Conservation (phyloP, 2,797 vertebrate species). For the Danio choprae region DNA sequence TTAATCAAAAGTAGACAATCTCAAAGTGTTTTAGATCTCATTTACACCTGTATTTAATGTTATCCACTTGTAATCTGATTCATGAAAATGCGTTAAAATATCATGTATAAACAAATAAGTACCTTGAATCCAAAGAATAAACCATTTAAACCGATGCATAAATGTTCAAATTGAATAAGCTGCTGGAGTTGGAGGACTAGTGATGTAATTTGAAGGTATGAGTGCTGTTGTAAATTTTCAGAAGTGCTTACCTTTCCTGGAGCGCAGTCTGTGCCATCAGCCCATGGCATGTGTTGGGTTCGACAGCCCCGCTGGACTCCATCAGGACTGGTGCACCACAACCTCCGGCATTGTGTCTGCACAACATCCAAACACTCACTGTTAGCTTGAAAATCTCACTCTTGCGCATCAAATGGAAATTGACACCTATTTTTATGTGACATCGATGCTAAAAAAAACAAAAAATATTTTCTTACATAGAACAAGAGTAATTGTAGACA, state of each 20-base stretch:
- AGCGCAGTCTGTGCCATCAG: constrained; percentile 95
- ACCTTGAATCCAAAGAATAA: too few relatives aligned
- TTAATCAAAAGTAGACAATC: too few relatives aligned
- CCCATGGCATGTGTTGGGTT: constrained; percentile 98
- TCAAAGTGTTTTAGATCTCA: too few relatives aligned
- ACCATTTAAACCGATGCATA: too few relatives aligned
- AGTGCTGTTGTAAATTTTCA: neutral
- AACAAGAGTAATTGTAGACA: too few relatives aligned
- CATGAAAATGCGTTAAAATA: too few relatives aligned
- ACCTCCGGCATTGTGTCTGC: constrained; percentile 93
- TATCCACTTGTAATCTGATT: too few relatives aligned
- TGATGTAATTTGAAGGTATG: neutral
- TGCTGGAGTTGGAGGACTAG: neutral
- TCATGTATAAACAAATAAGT: too few relatives aligned
- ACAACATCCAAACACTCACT: constrained; percentile 52
- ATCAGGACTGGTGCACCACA: constrained; percentile 95
- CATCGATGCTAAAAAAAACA: too few relatives aligned
- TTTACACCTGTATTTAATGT: too few relatives aligned
- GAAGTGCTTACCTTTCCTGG: constrained; percentile 86
- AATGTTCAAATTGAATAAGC: too few relatives aligned
- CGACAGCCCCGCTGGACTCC: constrained; percentile 93
- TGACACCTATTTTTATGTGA: neutral
- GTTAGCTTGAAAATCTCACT: constrained; percentile 32
- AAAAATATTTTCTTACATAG: too few relatives aligned
- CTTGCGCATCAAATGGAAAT: constrained; percentile 18